Base-by-base conservation (phyloP, 2,797 vertebrate genomes). In the Siniperca undulata region DNA sequence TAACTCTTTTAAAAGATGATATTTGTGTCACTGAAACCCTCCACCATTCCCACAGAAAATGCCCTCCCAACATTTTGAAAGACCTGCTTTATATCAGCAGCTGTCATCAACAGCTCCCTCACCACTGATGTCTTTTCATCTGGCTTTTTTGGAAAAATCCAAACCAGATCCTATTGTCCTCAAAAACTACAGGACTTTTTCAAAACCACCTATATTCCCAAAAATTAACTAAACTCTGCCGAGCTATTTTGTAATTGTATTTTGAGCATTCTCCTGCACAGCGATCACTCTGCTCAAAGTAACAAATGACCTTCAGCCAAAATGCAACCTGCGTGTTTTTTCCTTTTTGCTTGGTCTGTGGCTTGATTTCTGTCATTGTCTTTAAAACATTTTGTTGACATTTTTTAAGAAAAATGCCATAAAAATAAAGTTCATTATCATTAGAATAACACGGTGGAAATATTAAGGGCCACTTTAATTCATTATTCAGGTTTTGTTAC, bases 111-210 rank as follows among this genome's bases (percentile, higher is more conserved):
- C 10, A 40, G 13, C 22, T 66, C 6, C 20, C 8, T 64, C 61
- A 55, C 0, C 9, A 13, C 20, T 44, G 34, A 0, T 0, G 0
- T 30, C 3, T 19, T 40, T 11, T 9, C 11, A 36, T 59, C 7
- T 73, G 40, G 4, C 27, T 55, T 34, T 68, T 36, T n/a, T n/a
- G 7, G 3, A 30, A 61, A 69, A 73, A 50, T 0, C 4, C 20
- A 52, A 68, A 44, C 36, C 11, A 44, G 3, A 42, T 42, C 34
- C 7, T 22, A 5, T 20, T 27, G 11, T 46, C 7, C 34, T 56
- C 5, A 58, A 7, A 17, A 62, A 22, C 60, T n/a, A 42, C 24
- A 56, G 27, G 0, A 1, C 27, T 38, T 69, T 52, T 40, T 60
- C n/a, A 40, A 77, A 77, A 50, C 0, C 20, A 24, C 40, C 4